phyloP scores from a whole-genome alignment of 23 tunicate genomes.

The Corella eumyota region DNA sequence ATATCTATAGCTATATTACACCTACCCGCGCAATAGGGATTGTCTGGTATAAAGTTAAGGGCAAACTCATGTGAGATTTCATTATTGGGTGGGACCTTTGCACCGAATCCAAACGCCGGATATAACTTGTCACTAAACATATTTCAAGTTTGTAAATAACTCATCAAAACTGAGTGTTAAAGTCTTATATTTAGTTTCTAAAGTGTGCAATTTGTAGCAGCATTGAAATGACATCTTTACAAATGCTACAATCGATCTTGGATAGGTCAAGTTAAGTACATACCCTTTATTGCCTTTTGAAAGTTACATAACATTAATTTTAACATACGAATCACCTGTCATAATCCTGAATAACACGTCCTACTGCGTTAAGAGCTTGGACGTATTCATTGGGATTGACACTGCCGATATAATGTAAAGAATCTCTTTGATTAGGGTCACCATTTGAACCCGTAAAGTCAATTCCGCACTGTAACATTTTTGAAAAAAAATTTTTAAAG shows the following conservation, averaged over 20 bases:
- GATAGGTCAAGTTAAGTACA: too few relatives aligned
- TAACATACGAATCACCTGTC: too few relatives aligned
- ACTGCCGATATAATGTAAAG: constrained; percentile 65
- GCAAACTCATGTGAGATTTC: constrained; percentile 75
- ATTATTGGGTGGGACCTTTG: constrained; percentile 72
- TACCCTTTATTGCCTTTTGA: too few relatives aligned
- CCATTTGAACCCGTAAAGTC: constrained; percentile 96
- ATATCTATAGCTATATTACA: background rate
- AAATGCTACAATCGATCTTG: too few relatives aligned
- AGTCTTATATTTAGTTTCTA: background rate
- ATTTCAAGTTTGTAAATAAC: background rate
- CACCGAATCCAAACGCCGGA: constrained; percentile 84
- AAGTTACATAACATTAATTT: too few relatives aligned
- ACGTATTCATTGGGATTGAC: constrained; percentile 62
- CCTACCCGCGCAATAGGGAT: constrained; percentile 60
- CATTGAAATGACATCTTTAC: too few relatives aligned
- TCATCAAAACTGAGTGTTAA: background rate
- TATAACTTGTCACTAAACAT: constrained; percentile 50
- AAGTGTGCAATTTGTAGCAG: too few relatives aligned
- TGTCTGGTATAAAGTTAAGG: constrained; percentile 40
- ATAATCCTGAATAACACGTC: constrained; percentile 62
- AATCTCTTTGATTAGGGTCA: constrained; percentile 43
- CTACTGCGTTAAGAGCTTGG: constrained; percentile 49
- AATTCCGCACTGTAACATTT: constrained; percentile 47
- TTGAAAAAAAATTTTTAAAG: background rate